Base-by-base conservation (phyloP, 30 jellyfish, hydroid and myxozoan species). In the Catostylus mosaicus region DNA sequence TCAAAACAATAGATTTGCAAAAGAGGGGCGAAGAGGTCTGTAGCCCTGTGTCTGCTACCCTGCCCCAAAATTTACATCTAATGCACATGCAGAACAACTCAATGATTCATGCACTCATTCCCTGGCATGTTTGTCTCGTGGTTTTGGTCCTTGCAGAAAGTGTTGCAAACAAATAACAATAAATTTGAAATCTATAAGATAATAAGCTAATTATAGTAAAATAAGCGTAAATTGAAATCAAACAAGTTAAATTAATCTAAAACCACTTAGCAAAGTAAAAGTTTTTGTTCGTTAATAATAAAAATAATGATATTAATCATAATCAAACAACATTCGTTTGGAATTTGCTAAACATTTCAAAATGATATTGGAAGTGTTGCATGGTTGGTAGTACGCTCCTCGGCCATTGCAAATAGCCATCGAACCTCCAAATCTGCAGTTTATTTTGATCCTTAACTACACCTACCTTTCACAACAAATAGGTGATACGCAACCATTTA, bases 131-230 rank as follows among this genome's bases (percentile, higher is more conserved):
- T n/a, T n/a, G n/a, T n/a, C n/a, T n/a, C n/a, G n/a, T n/a, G n/a
- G n/a, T n/a, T n/a, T n/a, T n/a, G n/a, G n/a, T n/a, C n/a, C n/a
- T 33, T 36, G 61, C 10, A 31, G 61, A 67, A 36, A 37, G 32
- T 43, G 26, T 36, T 3, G 23, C 8, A 40, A 37, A 43, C 19
- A 59, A 59, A 59, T 2, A 24, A 18, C 9, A n/a, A 52, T n/a
- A 24, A 18, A 6, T n/a, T 24, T 75, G 63, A 75, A 51, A 31
- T 52, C 76, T 75, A 51, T 31, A 8, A 30, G 73, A 48, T 54
- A 51, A 27, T 75, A 20, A 71, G 47, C 69, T 68, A 67, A 67
- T 43, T 26, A 72, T n/a, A 72, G 67, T 23, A 69, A 36, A 72
- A 6, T 9, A 72, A 47, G n/a, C 20, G 71, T 59, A 40, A 47